Evolutionary conservation across 2,113 vertebrate genomes (phyloP), one percentile per base, ranked within the genome.

Genomic region (Micromys minutus): DNA sequence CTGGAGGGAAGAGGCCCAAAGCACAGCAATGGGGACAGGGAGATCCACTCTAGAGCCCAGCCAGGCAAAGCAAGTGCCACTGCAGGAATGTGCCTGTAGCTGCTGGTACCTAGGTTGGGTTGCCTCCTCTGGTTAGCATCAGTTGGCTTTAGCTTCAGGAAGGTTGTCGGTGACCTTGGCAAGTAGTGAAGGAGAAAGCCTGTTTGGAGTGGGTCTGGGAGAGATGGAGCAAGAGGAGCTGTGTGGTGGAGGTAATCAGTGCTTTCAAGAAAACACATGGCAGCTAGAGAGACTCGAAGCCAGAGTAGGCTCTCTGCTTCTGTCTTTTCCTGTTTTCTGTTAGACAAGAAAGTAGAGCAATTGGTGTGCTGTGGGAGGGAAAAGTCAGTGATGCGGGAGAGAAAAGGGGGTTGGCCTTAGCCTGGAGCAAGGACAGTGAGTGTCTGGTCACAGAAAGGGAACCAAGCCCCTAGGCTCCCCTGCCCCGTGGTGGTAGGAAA

Each of bases 301-400:
- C 57, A 57, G n/a, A 61, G 50, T 36, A 10, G 10, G 16, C 12
- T 72, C 55, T 71, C 8, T 31, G 10, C 13, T 2, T 15, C 12
- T 15, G 29, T 34, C 15, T 31, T 16, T 26, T 34, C 26, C 8
- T 85, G 29, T 50, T 86, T 47, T 50, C 61, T 52, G 63, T 79
- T 29, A 89, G 74, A 69, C 16, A 77, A 85, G 84, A 76, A 88
- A 77, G 12, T 59, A 87, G 92, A 97, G 65, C 84, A 74, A 77
- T 80, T 93, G 89, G 91, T 45, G 22, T 34, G 45, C 50, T 36
- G 16, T 74, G 95, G 80, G 79, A 92, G 67, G 83, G 89, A 45
- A 74, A 65, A 87, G 26, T 88, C 79, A 19, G 1, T 71, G 76
- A 81, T 26, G 52, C 39, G 2, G 65, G 52, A 19, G 22, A 69